A percentile compares a stretch with the other conserved stretches of the same genome.
phyloP scores from a whole-genome alignment of 2,888 invertebrate genomes.

The Harpalus rubripes region DNA sequence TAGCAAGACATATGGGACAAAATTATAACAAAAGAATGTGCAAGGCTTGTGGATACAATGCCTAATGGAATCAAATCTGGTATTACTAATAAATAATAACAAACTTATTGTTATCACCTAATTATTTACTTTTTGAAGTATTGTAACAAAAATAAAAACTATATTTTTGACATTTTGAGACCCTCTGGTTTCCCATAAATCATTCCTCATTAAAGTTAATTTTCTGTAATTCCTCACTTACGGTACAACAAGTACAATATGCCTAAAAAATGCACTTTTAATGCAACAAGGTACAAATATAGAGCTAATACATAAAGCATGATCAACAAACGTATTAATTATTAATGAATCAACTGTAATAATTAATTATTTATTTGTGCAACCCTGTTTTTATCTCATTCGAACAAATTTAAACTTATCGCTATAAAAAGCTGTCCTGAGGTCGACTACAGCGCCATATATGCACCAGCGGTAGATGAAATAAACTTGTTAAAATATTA shows the following conservation, averaged over 20 bases:
- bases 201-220: slow-evolving; percentile 21
- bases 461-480: slow-evolving; percentile 13
- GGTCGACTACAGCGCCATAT: slow-evolving; percentile 31
- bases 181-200: slow-evolving; percentile 12
- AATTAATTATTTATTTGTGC: slow-evolving; percentile 44
- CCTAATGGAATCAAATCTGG: too few species aligned
- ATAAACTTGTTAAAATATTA: slow-evolving; percentile 45
- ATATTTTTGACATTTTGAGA: slow-evolving; percentile 1
- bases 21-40: too few species aligned
- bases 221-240: slow-evolving; percentile 29
- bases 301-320: slow-evolving; percentile 31
- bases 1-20: too few species aligned
- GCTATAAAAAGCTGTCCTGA: slow-evolving; percentile 27
- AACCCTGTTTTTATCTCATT: slow-evolving; percentile 31
- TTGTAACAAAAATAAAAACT: too few species aligned
- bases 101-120: too few species aligned
- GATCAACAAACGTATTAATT: slow-evolving; percentile 32
- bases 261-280: slow-evolving; percentile 16
- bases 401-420: slow-evolving; percentile 40
- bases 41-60: too few species aligned
- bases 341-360: slow-evolving; percentile 46
- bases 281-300: slow-evolving; percentile 14
- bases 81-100: too few species aligned
- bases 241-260: slow-evolving; percentile 10
- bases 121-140: too few species aligned